These are phyloP conservation scores for Mus minutoides DNA, from an alignment of 2,797 vertebrate species.

Conservation along the genomic window DNA sequence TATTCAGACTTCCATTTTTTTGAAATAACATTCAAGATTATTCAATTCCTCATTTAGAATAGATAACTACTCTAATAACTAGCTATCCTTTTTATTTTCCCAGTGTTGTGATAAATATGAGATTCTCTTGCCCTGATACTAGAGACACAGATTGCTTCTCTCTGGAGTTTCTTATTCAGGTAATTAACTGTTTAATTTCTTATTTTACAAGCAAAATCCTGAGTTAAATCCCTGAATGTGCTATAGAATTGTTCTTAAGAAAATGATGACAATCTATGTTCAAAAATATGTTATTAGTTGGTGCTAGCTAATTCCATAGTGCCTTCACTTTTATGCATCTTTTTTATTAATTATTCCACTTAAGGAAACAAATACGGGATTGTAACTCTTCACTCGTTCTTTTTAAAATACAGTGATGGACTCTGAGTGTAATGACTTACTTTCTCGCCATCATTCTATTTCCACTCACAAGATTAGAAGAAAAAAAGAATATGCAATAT, in stretches of 20 bases:
- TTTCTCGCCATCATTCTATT: neutral
- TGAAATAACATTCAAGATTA: neutral
- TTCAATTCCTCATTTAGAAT: neutral
- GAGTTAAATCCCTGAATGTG: neutral
- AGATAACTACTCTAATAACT: neutral
- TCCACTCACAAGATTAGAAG: neutral
- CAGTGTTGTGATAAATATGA: neutral
- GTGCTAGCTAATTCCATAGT: neutral
- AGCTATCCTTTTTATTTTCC: neutral
- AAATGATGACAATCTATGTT: neutral
- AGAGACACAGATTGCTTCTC: neutral
- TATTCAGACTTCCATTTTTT: neutral
- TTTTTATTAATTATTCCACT: neutral
- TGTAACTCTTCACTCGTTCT: neutral
- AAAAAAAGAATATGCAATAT: neutral
- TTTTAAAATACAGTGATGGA: neutral
- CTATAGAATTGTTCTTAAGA: neutral
- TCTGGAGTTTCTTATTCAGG: neutral
- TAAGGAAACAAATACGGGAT: neutral
- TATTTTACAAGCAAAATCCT: neutral
- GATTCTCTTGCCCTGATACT: neutral
- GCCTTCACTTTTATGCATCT: neutral
- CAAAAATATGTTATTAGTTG: neutral
- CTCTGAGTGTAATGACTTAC: neutral
- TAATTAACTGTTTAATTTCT: neutral